Percentiles rank a stretch among this genome's conserved stretches.
Conservation (phyloP, 2,888 invertebrate genomes). For the Deladenus siricidicola region DNA sequence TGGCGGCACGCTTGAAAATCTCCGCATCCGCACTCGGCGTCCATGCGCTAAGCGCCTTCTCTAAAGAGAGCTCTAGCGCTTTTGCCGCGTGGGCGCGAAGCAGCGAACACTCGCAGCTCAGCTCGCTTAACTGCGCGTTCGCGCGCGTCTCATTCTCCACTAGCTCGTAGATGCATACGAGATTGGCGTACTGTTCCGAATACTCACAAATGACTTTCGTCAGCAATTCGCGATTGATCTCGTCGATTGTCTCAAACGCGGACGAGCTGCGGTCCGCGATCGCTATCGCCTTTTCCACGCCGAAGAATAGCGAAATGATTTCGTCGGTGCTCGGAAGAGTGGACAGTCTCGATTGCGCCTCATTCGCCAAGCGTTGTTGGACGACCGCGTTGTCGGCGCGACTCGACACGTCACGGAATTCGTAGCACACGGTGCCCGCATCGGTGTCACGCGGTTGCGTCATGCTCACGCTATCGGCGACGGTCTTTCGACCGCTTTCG, state of each 20-base stretch:
- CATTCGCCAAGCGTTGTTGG: too few species aligned
- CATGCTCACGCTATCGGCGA: too few species aligned
- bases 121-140: not conserved
- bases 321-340: not conserved
- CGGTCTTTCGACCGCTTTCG: not conserved
- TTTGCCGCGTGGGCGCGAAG: not conserved
- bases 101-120: not conserved
- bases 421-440: too few species aligned
- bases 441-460: too few species aligned
- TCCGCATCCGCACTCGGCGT: not conserved
- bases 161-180: not conserved
- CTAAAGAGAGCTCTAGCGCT: not conserved
- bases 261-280: not conserved
- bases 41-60: not conserved
- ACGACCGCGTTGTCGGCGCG: not conserved
- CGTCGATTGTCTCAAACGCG: too few species aligned
- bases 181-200: not conserved
- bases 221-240: too few species aligned
- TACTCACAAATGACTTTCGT: too few species aligned
- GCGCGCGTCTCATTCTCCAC: not conserved
- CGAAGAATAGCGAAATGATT: not conserved
- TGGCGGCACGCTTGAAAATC: not conserved
- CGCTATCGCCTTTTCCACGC: not conserved
- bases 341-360: not conserved
- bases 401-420: not conserved